Base-by-base conservation (phyloP, 2,113 vertebrate species). In the Hyperopisus bebe region DNA sequence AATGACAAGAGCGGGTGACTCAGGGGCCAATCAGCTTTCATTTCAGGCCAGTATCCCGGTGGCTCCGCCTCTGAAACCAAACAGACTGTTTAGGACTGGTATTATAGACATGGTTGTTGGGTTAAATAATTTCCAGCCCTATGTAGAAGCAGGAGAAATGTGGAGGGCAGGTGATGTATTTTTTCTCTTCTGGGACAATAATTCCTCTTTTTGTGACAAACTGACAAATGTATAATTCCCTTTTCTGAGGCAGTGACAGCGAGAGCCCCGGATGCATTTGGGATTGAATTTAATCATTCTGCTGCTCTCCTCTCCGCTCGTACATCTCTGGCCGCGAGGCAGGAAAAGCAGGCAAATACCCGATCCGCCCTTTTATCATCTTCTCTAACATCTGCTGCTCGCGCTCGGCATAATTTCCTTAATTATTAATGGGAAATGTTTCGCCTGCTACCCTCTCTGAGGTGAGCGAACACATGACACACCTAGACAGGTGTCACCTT, bases 371-470 rank as follows among this genome's bases (percentile, higher is more conserved):
- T 50, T 85, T 70, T 89, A 88, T 92, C 5, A 92, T 19, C 89
- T 90, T 5, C n/a, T 88, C 11, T 90, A 89, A 77, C 27, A 82
- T 55, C 89, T 93, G 46, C 27, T 89, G 1, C 55, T 17, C 27
- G n/a, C 24, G 50, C 88, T 35, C 10, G 87, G 1, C n/a, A 93
- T 92, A 70, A 92, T 90, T 84, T 24, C 87, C 66, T 3, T 10
- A 91, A 70, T 89, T 90, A 90, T 13, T 86, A 48, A 47, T 50
- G 90, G 2, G 44, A 90, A 83, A 74, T 24, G 77, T 92, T 88
- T 92, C 84, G 90, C 89, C 62, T 74, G 74, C 87, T 91, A 89
- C 21, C 74, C 74, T 39, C 92, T 92, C 93, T 1, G 88, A 91
- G 88, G 92, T 90, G 44, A 89, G 9, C 2, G 3, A 47, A 3